Base-by-base conservation (phyloP, 2,113 vertebrate genomes). In the Bufo gargarizans region DNA sequence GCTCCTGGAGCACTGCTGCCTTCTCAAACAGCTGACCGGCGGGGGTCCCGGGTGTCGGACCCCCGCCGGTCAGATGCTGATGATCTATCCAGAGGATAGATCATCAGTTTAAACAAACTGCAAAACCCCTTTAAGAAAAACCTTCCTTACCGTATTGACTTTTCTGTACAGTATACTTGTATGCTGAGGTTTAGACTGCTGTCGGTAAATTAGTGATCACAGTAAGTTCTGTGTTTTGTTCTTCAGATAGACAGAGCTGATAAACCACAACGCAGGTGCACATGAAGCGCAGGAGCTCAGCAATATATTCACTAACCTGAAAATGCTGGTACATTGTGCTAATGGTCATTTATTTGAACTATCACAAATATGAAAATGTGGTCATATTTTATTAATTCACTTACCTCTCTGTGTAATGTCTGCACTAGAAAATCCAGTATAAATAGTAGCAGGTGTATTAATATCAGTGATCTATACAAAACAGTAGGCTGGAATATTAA, bases 381-480 rank as follows among this genome's bases (percentile, higher is more conserved):
- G 55, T 49, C 43, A 49, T 67, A 67, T 67, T 65, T 50, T 49
- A 81, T 59, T 81, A 59, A 61, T 81, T 81, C 33, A 45, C 22
- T 81, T 81, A 45, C 56, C 33, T 58, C 22, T 61, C 56, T 61
- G 53, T 81, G 7, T 81, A 81, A 81, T 59, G 33, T 61, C 22
- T 59, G 47, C 50, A 10, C 22, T 17, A 9, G 55, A 61, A 13
- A 67, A 67, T 67, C 22, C 20, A 65, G 16, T 83, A 67, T 50
- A 83, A 83, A 83, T 83, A 61, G 81, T 67, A 67, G 61, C 61
- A 83, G 81, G 59, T 83, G 81, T 83, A 67, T 83, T 83, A 56
- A 50, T 83, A 67, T 67, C 47, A 83, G 81, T 50, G 17, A 65
- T 82, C 58, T 43, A 82, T 45, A 82, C 77, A 82, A 65, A 67